These are phyloP conservation scores for Dinoponera quadriceps DNA, from an alignment of 1,140 invertebrate species.

Conservation along the genomic window DNA sequence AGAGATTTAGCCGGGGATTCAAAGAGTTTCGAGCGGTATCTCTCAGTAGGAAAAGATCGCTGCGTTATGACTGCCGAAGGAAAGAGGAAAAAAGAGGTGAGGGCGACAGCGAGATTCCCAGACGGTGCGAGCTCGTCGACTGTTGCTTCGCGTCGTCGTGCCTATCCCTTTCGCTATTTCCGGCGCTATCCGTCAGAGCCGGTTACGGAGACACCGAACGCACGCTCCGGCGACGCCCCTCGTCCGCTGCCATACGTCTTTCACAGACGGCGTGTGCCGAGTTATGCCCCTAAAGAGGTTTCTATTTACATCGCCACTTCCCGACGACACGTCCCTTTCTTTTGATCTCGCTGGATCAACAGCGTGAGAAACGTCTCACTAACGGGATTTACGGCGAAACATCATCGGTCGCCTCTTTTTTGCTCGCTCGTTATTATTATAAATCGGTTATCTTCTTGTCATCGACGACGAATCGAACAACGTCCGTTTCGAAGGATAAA, in stretches of 20 bases:
- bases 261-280: slow-evolving; percentile 81
- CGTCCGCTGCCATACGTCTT: slow-evolving; percentile 79
- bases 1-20: neutral
- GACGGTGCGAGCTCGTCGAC: slow-evolving; percentile 42
- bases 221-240: slow-evolving; percentile 77
- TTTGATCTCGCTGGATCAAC: slow-evolving; percentile 55
- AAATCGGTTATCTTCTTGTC: neutral
- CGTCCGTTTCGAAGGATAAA: slow-evolving; percentile 33
- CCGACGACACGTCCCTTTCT: slow-evolving; percentile 57
- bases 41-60: neutral
- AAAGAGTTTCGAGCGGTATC: neutral
- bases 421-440: slow-evolving; percentile 2
- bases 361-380: slow-evolving; percentile 71
- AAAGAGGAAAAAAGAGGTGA: neutral
- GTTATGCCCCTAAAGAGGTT: slow-evolving; percentile 84
- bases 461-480: neutral
- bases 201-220: slow-evolving; percentile 81
- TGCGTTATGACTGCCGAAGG: slow-evolving; percentile 4
- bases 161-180: slow-evolving; percentile 81
- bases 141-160: slow-evolving; percentile 36
- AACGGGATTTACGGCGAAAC: slow-evolving; percentile 57
- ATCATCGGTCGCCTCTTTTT: neutral
- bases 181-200: slow-evolving; percentile 84
- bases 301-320: slow-evolving; percentile 82
- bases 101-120: slow-evolving; percentile 27